Evolutionary conservation across 2,888 invertebrate genomes (phyloP), one percentile per base, ranked within the genome.

Genomic region (Caenorhabditis sinica): DNA sequence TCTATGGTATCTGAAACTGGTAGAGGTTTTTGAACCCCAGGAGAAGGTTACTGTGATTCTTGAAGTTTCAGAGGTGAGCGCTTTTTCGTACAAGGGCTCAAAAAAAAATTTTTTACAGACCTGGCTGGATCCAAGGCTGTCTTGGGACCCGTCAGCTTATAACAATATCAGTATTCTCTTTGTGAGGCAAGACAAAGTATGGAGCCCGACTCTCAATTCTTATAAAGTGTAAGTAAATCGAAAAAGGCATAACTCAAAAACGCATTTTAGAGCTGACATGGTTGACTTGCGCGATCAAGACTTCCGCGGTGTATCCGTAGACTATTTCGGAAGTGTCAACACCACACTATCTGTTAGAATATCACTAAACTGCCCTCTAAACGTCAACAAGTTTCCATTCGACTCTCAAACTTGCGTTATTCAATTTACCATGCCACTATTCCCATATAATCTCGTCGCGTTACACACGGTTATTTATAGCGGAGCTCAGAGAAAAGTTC

Each of bases 21-120:
- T 76, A 2, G 82, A 71, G 45, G 82, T 82, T 5, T 15, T 49
- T 30, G 76, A 76, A 20, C 82, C 82, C 9, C 36, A 71, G 11
- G 82, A 82, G 20, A 76, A 76, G 33, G 82, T 82, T n/a, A n/a
- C 71, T 11, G 58, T 82, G 2, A 69, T 71, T 43, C 8, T 82
- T 9, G 82, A 82, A 25, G n/a, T 82, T 1, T 71, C 71, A 40
- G 72, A 71, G 66, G 82, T 82, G 5, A 13, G 8, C n/a, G n/a
- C n/a, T n/a, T n/a, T n/a, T n/a, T n/a, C n/a, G n/a, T n/a, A n/a
- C n/a, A n/a, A n/a, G n/a, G n/a, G n/a, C n/a, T 11, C 36, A 8
- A n/a, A n/a, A n/a, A n/a, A n/a, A n/a, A n/a, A n/a, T n/a, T n/a
- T n/a, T n/a, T n/a, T n/a, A n/a, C 49, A 51, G 51, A 15, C 25